Evolutionary conservation across 2,113 vertebrate genomes (phyloP).

Genomic region (Furnarius figulus): DNA sequence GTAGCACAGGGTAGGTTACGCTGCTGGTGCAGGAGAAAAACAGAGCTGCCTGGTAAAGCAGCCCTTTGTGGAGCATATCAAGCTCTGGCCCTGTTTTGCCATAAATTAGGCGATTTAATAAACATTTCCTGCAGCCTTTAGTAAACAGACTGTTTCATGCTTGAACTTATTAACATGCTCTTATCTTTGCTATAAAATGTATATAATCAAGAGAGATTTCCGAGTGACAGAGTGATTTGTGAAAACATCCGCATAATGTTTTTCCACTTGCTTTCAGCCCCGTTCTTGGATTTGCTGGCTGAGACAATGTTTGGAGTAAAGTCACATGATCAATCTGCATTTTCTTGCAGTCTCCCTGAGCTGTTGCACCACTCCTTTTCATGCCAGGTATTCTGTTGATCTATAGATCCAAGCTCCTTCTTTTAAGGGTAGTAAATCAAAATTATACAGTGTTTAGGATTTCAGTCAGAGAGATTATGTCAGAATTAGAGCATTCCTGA

Average conservation of each 20-base stretch:
- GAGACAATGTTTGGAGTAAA: constrained; percentile 56
- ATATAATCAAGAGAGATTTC: background rate
- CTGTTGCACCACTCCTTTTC: constrained; percentile 23
- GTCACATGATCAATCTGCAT: constrained; percentile 61
- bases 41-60: background rate
- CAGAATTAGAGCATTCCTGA: constrained; percentile 58
- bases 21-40: background rate
- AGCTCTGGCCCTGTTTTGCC: background rate
- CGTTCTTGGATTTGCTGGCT: constrained; percentile 2
- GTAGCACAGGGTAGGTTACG: background rate
- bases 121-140: background rate
- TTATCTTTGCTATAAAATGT: constrained; percentile 20
- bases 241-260: constrained; percentile 42
- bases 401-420: background rate
- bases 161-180: constrained; percentile 1
- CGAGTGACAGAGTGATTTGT: background rate
- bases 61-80: background rate
- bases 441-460: constrained; percentile 44
- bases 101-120: constrained; percentile 12
- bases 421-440: constrained; percentile 51
- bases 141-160: background rate
- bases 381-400: constrained; percentile 26
- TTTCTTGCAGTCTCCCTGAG: constrained; percentile 54
- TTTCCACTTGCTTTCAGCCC: constrained; percentile 22
- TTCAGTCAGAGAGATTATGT: constrained; percentile 57